Conservation (phyloP, 2,113 vertebrate genomes). For the Protobothrops mucrosquamatus region DNA sequence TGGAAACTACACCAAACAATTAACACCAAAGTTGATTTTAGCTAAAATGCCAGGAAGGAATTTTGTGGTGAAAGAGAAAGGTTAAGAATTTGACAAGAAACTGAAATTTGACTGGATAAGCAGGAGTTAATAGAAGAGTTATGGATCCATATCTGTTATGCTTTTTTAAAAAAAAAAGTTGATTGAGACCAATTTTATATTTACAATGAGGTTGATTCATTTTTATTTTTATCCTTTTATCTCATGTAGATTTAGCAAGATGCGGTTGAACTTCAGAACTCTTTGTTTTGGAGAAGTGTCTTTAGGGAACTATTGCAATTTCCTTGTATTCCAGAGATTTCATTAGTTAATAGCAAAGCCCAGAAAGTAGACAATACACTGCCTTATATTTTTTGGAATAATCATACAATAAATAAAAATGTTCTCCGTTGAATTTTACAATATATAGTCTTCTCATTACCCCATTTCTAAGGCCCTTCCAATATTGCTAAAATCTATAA, state of each 20-base stretch:
- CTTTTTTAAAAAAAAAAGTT: neutral
- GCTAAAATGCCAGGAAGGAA: neutral
- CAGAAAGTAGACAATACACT: neutral
- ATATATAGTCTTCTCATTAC: neutral
- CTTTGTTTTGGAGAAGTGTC: neutral
- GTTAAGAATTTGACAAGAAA: neutral
- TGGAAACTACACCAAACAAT: neutral
- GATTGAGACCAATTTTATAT: neutral
- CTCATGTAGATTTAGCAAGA: neutral
- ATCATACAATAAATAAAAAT: neutral
- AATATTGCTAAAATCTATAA: neutral
- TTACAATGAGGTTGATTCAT: neutral
- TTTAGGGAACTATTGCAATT: neutral
- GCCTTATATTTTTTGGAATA: neutral
- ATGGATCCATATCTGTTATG: neutral
- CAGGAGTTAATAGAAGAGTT: neutral
- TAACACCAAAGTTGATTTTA: neutral
- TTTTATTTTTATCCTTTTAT: neutral
- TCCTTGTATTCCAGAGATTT: neutral
- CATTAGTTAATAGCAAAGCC: neutral
- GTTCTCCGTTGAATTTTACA: neutral
- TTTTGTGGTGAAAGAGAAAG: neutral
- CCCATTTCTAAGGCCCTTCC: neutral
- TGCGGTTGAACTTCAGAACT: neutral
- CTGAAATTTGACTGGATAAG: neutral